Percentiles rank a stretch among this genome's conserved stretches.
phyloP scores from a whole-genome alignment of 2,797 vertebrate genomes.

The Alouatta caraya region DNA sequence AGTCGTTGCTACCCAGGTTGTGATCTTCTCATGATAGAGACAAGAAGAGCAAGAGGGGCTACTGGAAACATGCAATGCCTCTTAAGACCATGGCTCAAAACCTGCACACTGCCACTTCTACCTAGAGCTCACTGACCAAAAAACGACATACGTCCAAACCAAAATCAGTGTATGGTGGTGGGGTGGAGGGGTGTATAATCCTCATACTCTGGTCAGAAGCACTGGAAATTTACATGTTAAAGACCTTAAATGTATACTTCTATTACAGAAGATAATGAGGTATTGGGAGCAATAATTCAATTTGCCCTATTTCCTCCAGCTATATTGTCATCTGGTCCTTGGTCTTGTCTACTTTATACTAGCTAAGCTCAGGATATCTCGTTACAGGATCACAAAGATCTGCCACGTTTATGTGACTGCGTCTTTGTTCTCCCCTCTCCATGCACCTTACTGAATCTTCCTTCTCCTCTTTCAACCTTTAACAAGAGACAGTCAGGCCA shows the following conservation, averaged over 20 bases:
- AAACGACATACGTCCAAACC: neutral
- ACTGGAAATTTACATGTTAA: neutral
- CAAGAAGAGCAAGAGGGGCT: neutral
- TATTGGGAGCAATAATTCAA: neutral
- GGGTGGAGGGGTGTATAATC: neutral
- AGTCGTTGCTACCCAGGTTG: neutral
- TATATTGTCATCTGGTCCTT: neutral
- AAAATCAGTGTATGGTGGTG: neutral
- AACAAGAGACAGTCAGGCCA: neutral
- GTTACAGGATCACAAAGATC: neutral
- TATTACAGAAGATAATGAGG: neutral
- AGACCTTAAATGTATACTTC: neutral
- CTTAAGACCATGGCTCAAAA: neutral
- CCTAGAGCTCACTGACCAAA: neutral
- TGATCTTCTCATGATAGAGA: neutral
- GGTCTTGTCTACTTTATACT: neutral
- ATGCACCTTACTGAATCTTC: fast-evolving
- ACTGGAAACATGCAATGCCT: neutral
- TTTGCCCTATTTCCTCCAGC: neutral
- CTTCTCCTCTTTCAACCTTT: neutral
- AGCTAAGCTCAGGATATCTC: neutral
- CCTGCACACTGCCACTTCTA: neutral
- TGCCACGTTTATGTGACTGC: neutral
- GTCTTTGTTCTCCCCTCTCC: neutral
- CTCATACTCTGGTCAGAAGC: neutral